Evolutionary conservation across 2,888 invertebrate genomes (phyloP).

Genomic region (Hyposoter dolosus): DNA sequence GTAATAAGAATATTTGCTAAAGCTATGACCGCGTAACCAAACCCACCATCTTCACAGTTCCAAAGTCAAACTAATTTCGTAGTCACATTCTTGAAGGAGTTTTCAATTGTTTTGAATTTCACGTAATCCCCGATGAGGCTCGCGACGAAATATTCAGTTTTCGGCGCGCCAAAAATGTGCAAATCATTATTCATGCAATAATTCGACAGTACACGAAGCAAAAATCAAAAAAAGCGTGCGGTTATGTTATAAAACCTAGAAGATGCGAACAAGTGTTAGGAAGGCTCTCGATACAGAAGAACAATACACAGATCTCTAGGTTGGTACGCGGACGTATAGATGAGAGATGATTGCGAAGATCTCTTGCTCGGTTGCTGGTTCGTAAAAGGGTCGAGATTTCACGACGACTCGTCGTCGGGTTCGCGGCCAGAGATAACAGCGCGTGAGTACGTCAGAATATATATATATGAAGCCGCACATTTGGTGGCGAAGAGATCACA

Average conservation of each 20-base stretch:
- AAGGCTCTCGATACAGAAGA: constrained; percentile 45
- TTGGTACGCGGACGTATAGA: constrained; percentile 3
- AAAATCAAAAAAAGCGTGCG: constrained; percentile 22
- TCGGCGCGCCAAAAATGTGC: background rate
- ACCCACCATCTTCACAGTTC: background rate
- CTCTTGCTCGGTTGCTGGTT: constrained; percentile 53
- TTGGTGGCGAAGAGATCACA: constrained; percentile 61
- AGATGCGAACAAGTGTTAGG: constrained; percentile 31
- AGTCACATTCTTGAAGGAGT: too few species aligned
- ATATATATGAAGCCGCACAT: constrained; percentile 23
- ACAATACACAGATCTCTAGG: constrained; percentile 58
- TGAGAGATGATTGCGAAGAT: constrained; percentile 53
- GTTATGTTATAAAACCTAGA: constrained; percentile 36
- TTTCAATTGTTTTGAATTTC: too few species aligned
- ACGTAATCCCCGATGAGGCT: too few species aligned
- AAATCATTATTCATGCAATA: too few species aligned
- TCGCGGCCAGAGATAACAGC: constrained; percentile 61
- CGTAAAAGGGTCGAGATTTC: constrained; percentile 62
- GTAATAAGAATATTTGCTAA: constrained; percentile 21
- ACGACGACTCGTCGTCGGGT: constrained; percentile 49
- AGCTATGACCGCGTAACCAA: constrained; percentile 8
- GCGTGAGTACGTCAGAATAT: constrained; percentile 29
- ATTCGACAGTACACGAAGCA: background rate
- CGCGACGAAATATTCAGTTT: too few species aligned
- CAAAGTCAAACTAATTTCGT: background rate